Evolutionary conservation across 2,113 vertebrate genomes (phyloP).

Genomic region (Plectropomus leopardus): DNA sequence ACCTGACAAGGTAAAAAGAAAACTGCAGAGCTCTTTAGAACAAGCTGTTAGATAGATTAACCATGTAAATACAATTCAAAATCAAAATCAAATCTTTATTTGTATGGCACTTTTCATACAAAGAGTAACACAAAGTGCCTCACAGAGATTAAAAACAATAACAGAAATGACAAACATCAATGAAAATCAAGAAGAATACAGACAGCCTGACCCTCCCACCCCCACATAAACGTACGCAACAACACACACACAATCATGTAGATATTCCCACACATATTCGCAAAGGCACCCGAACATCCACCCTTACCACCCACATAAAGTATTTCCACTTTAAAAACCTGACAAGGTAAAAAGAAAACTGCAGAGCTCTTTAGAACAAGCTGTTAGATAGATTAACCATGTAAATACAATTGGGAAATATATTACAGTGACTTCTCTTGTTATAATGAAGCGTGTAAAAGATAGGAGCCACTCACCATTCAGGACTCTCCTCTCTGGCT

Average conservation of each 20-base stretch:
- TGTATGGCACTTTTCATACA: too few relatives aligned
- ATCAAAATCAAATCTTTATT: too few relatives aligned
- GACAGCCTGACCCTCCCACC: too few relatives aligned
- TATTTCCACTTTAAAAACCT: neutral
- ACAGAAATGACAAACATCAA: too few relatives aligned
- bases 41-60: constrained; percentile 14
- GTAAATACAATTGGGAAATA: constrained; percentile 18
- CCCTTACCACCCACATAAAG: too few relatives aligned
- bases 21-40: constrained; percentile 9
- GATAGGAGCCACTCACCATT: constrained; percentile 73
- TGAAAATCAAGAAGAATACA: too few relatives aligned
- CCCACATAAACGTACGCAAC: too few relatives aligned
- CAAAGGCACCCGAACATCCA: too few relatives aligned
- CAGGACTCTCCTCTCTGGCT: constrained; percentile 80
- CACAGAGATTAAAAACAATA: too few relatives aligned
- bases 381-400: neutral
- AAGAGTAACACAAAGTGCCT: too few relatives aligned
- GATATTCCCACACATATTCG: too few relatives aligned
- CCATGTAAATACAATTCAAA: constrained; percentile 7
- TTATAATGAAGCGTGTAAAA: constrained; percentile 10
- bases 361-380: constrained; percentile 25
- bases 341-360: constrained; percentile 21
- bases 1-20: constrained; percentile 22
- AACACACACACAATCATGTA: too few relatives aligned
- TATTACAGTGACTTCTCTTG: constrained; percentile 23